A percentile compares a stretch with the other conserved stretches of the same genome.
phyloP scores from a whole-genome alignment of 2,797 vertebrate species.

The Enteromius unitaeniatus region DNA sequence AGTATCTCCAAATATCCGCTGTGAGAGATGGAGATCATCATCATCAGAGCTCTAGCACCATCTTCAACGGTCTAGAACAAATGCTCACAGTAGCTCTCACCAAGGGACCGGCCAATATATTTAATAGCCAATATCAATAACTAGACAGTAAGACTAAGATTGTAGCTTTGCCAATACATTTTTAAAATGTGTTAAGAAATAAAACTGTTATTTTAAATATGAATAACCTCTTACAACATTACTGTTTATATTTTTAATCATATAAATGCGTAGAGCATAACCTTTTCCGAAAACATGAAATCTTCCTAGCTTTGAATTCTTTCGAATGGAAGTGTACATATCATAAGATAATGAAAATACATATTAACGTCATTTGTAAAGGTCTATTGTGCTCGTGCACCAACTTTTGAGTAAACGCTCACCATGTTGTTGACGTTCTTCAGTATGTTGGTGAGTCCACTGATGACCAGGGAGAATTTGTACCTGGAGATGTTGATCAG shows the following conservation, averaged over 20 bases:
- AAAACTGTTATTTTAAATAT: not conserved
- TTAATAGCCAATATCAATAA: not conserved
- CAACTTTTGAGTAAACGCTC: constrained; percentile 66
- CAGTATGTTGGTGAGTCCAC: constrained; percentile 95
- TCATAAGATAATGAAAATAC: not conserved
- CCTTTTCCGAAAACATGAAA: not conserved
- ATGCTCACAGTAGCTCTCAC: constrained; percentile 13
- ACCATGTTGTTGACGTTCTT: constrained; percentile 99
- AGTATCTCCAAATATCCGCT: constrained; percentile 97
- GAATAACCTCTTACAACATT: not conserved
- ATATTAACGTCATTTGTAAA: not conserved
- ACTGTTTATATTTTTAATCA: not conserved
- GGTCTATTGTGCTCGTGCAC: not conserved
- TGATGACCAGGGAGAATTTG: constrained; percentile 98
- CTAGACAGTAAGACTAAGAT: not conserved
- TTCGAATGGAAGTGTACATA: not conserved
- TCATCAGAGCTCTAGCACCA: not conserved
- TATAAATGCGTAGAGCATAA: not conserved
- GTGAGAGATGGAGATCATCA: constrained; percentile 61
- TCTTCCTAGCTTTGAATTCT: not conserved
- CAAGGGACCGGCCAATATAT: not conserved
- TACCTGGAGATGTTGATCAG: constrained; percentile 99
- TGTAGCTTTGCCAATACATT: not conserved
- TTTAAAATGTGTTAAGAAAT: not conserved
- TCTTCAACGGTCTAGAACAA: constrained; percentile 24